Evolutionary conservation across 2,113 vertebrate species (phyloP).

Genomic region (Oceanites oceanicus): DNA sequence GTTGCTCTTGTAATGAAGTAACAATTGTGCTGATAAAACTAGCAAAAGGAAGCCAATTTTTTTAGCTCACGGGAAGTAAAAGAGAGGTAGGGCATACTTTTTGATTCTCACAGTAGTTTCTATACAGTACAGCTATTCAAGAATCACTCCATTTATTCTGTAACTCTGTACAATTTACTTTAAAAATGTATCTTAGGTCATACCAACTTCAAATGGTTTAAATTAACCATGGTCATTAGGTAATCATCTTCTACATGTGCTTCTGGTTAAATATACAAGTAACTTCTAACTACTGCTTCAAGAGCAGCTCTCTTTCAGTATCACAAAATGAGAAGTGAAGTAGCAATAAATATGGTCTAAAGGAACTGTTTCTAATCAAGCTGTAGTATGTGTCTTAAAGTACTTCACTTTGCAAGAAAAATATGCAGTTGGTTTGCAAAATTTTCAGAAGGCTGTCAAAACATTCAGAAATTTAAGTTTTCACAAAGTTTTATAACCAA

Average conservation of each 20-base stretch:
- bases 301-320: not conserved
- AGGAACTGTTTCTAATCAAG: not conserved
- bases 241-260: not conserved
- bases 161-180: conserved; percentile 12
- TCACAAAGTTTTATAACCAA: not conserved
- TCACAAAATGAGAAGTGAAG: not conserved
- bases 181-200: not conserved
- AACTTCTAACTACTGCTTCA: not conserved
- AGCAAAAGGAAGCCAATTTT: not conserved
- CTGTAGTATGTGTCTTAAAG: not conserved
- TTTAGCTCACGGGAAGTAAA: not conserved
- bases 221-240: not conserved
- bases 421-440: not conserved
- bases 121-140: conserved; percentile 9
- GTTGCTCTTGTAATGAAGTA: not conserved
- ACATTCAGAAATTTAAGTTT: not conserved
- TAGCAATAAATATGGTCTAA: not conserved
- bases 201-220: not conserved
- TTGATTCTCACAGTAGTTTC: conserved; percentile 40
- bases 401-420: not conserved
- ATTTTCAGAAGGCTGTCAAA: not conserved
- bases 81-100: not conserved
- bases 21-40: not conserved
- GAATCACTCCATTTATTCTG: not conserved
- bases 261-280: not conserved